Evolutionary conservation across 2,113 vertebrate genomes (phyloP).

Genomic region (Ptyas mucosa): DNA sequence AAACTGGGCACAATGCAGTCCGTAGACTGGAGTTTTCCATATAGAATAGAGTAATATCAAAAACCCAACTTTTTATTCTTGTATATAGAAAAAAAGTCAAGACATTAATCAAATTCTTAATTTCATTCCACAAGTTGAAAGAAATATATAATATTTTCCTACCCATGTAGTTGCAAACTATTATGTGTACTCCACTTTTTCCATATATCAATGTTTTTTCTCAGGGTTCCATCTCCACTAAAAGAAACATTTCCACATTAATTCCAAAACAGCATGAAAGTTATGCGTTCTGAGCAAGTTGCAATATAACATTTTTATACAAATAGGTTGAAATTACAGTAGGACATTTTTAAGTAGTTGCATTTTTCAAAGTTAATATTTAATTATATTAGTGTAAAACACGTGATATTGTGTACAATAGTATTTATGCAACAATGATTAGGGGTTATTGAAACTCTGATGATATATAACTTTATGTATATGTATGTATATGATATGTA

Average conservation of each 20-base stretch:
- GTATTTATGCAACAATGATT: not conserved
- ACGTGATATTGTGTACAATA: not conserved
- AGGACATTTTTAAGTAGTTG: not conserved
- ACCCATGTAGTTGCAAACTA: constrained; percentile 97
- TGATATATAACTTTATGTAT: too few species aligned
- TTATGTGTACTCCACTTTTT: constrained; percentile 97
- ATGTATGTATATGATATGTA: too few species aligned
- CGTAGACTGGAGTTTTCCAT: not conserved
- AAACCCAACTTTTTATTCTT: not conserved
- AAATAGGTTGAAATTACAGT: not conserved
- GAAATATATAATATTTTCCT: constrained; percentile 39
- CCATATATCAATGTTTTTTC: constrained; percentile 98
- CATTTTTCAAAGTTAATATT: not conserved
- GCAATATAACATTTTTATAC: not conserved
- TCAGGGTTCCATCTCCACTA: constrained; percentile 95
- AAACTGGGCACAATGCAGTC: not conserved
- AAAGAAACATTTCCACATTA: constrained; percentile 32
- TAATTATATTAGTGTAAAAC: not conserved
- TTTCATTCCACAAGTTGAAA: not conserved
- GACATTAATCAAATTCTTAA: not conserved
- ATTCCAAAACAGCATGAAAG: not conserved
- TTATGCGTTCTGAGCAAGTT: not conserved
- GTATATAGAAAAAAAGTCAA: not conserved
- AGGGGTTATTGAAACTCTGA: not conserved
- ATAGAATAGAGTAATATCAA: not conserved